Percentiles rank a stretch among this genome's conserved stretches.
Evolutionary conservation across 2,888 invertebrate genomes (phyloP).

Genomic region (Coelopa pilipes): DNA sequence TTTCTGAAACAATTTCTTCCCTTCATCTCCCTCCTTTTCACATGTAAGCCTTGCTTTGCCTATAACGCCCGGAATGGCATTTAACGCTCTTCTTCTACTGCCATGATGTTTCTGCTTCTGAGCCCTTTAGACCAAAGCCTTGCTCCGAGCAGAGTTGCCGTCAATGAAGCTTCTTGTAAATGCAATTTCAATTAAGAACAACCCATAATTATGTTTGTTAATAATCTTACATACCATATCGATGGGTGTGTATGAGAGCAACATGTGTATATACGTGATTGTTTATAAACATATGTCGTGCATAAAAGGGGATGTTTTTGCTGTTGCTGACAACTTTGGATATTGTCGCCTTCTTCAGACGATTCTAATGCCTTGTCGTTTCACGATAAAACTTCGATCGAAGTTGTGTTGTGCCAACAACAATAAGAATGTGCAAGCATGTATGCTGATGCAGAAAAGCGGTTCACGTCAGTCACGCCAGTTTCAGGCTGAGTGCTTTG

Average conservation of each 20-base stretch:
- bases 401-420: background rate
- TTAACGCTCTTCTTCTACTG: no score
- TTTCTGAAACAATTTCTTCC: no score
- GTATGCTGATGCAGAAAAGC: constrained; percentile 4
- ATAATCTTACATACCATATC: no score
- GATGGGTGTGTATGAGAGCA: background rate
- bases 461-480: background rate
- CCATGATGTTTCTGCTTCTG: no score
- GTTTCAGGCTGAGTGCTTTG: background rate
- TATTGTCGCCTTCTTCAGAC: constrained; percentile 18
- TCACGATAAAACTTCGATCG: background rate
- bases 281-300: constrained; percentile 26
- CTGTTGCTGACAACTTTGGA: background rate
- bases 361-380: constrained; percentile 16
- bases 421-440: background rate
- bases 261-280: constrained; percentile 2
- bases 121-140: no score
- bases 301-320: constrained; percentile 14
- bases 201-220: no score
- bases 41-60: no score
- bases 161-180: no score
- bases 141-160: no score
- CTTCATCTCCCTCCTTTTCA: no score
- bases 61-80: no score
- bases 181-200: no score